Evolutionary conservation across 1,140 invertebrate genomes (phyloP), one percentile per base, ranked within the genome.

Genomic region (Pygmarrhopalites habei): DNA sequence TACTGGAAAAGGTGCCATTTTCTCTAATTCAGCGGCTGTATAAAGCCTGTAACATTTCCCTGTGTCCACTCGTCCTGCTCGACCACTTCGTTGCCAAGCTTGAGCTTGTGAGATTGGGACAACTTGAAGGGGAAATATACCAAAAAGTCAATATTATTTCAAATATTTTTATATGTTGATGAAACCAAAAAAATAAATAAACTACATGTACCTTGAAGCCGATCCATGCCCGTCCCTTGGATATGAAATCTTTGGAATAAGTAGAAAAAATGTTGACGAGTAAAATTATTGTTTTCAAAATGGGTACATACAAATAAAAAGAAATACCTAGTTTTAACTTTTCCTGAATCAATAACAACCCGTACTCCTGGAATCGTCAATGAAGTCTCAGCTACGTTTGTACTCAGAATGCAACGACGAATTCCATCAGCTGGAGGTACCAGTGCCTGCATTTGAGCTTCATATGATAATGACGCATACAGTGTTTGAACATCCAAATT

Each of bases 351-450:
- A 63, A 99, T 88, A 2, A 99, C 92, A 78, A 86, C 90, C 70
- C 88, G 86, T 62, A 99, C 92, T 23, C 92, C 91, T 30, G 68
- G 88, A 72, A 99, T 98, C 0, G 96, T 99, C 1, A 99, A 82
- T 5, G 93, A 96, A 1, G 94, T 95, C 79, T 97, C 96, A 2
- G 96, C 96, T 64, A 99, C 91, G 76, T 99, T 99, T 25, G 96
- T 99, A n/a, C 92, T 85, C 52, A 98, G 77, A 66, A 99, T 86
- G 17, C 99, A 85, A 79, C 97, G 97, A 39, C 95, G 78, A 25
- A 80, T 80, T 58, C 84, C 86, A 15, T 76, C 71, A 15, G 84
- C 79, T 2, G 84, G 80, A 5, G 83, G 78, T 65, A 82, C 78
- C 73, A 94, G 92, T 14, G 87, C 89, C 71, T 86, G 83, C 66